Conservation (phyloP, 2,113 vertebrate species). For the Aviceda subcristata region DNA sequence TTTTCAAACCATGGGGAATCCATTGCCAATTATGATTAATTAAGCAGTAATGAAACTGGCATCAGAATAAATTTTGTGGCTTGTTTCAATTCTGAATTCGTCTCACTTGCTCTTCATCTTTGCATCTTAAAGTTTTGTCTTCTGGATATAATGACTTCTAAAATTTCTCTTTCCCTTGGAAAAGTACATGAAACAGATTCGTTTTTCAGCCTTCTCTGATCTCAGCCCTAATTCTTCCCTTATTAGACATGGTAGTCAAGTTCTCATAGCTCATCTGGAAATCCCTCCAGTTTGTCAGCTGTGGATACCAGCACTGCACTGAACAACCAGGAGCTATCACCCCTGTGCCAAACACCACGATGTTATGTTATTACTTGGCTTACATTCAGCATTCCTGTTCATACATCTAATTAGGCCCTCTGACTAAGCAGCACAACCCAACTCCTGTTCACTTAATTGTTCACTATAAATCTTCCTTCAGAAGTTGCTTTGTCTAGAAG, state of each 20-base stretch:
- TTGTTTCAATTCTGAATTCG: not conserved
- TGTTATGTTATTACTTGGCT: not conserved
- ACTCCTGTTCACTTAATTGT: not conserved
- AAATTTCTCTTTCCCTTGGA: not conserved
- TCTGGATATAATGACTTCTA: not conserved
- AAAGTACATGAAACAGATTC: not conserved
- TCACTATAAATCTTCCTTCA: not conserved
- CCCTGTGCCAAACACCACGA: fast-evolving
- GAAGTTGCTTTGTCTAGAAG: not conserved
- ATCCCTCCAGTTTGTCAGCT: not conserved
- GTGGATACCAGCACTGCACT: not conserved
- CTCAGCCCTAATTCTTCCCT: not conserved
- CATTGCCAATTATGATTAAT: not conserved
- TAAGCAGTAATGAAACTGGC: not conserved
- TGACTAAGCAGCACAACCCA: not conserved
- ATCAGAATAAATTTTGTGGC: not conserved
- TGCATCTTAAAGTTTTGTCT: not conserved
- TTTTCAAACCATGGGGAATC: not conserved
- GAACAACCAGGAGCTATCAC: not conserved
- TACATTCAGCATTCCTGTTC: not conserved
- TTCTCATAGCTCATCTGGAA: not conserved
- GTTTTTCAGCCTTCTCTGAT: not conserved
- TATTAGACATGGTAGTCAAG: not conserved
- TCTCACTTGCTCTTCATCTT: not conserved
- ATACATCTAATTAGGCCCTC: not conserved